Evolutionary conservation across 1,140 invertebrate genomes (phyloP).

Genomic region (Solenopsis invicta): DNA sequence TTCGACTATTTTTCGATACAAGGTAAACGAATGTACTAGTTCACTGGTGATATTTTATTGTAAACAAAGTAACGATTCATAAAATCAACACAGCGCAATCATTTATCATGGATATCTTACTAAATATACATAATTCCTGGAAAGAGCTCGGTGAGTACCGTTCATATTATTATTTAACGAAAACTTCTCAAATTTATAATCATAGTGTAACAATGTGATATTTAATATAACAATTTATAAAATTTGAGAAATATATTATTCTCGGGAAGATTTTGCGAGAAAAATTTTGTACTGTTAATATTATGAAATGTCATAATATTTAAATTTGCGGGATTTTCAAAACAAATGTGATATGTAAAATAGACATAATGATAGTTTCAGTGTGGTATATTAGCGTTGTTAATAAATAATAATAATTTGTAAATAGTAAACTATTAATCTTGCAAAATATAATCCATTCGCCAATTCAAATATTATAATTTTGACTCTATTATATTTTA

Average conservation of each 20-base stretch:
- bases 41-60: neutral
- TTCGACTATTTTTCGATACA: neutral
- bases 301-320: neutral
- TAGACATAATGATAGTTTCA: too few species aligned
- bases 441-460: too few species aligned
- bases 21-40: neutral
- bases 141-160: neutral
- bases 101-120: neutral
- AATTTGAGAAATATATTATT: neutral
- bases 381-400: too few species aligned
- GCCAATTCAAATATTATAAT: too few species aligned
- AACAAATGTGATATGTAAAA: too few species aligned
- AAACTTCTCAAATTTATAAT: neutral
- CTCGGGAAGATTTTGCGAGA: too few species aligned
- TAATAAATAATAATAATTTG: too few species aligned
- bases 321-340: too few species aligned
- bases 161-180: neutral
- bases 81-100: neutral
- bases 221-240: neutral
- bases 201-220: neutral
- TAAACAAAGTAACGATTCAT: neutral
- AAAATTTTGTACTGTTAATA: neutral
- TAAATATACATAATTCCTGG: neutral
- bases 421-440: too few species aligned
- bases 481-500: too few species aligned